Evolutionary conservation across 1,140 invertebrate genomes (phyloP).

Genomic region (Trichonephila clavata): DNA sequence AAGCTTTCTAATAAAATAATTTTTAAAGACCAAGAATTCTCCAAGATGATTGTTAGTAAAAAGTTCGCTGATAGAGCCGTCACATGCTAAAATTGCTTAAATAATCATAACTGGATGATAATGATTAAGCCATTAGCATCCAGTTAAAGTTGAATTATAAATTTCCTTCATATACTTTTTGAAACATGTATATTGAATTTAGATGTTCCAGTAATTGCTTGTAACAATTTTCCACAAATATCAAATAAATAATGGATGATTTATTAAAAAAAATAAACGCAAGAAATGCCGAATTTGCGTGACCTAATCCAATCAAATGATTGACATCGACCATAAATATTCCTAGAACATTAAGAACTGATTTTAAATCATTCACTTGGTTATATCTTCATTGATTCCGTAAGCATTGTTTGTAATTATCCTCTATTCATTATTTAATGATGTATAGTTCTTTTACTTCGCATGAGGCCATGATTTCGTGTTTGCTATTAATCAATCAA

Average conservation of each 20-base stretch:
- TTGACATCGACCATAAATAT: neutral
- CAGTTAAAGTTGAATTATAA: no score
- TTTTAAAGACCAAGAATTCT: no score
- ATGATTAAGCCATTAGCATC: no score
- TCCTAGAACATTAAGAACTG: neutral
- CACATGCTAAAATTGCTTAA: neutral
- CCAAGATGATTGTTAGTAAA: no score
- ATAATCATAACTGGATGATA: neutral
- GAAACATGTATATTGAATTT: no score
- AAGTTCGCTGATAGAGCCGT: no score
- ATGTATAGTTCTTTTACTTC: neutral
- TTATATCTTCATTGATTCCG: neutral
- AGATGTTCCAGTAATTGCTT: no score
- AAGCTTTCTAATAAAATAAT: no score
- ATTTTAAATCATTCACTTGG: neutral
- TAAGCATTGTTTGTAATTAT: slow-evolving; percentile 11
- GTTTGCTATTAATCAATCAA: neutral
- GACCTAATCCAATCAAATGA: neutral
- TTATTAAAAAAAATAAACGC: neutral
- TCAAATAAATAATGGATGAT: neutral
- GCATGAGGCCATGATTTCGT: neutral
- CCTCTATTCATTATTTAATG: neutral
- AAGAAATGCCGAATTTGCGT: neutral
- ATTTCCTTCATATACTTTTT: no score
- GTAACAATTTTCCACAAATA: no score